Conservation (phyloP, 2,888 invertebrate species). For the Parasteatoda lunata region DNA sequence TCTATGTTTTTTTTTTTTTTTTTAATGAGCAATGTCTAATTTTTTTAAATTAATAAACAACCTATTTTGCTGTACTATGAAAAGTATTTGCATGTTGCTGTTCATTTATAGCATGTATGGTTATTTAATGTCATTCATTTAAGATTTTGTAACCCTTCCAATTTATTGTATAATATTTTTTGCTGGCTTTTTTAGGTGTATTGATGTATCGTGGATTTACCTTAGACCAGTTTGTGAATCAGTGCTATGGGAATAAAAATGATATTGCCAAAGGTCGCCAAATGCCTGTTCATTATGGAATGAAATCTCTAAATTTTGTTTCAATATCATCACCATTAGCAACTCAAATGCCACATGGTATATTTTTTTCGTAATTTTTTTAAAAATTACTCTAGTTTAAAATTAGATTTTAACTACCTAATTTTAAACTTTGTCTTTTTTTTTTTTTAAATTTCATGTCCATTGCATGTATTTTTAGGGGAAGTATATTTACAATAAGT, state of each 20-base stretch:
- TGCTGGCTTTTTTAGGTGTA: slow-evolving; percentile 79
- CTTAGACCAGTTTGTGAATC: slow-evolving; percentile 90
- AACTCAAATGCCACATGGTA: slow-evolving; percentile 96
- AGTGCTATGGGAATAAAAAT: slow-evolving; percentile 94
- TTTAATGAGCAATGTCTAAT: no score
- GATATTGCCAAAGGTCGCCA: slow-evolving; percentile 92
- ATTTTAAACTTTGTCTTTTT: no score
- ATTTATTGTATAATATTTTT: neutral
- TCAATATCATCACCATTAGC: slow-evolving; percentile 97
- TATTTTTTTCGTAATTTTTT: neutral
- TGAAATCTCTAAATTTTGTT: slow-evolving; percentile 87
- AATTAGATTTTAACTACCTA: no score
- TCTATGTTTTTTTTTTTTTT: no score
- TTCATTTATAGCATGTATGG: no score
- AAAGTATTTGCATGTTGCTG: no score
- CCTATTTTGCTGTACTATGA: no score
- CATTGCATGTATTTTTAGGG: no score
- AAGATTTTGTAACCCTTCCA: neutral
- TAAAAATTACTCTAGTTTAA: neutral
- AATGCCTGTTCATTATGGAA: slow-evolving; percentile 99
- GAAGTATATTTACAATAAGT: no score
- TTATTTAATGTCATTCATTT: neutral
- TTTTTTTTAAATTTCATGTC: no score
- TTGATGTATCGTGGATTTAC: slow-evolving; percentile 92
- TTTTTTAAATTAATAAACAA: no score